Evolutionary conservation across 2,113 vertebrate species (phyloP).

Genomic region (Ranitomeya variabilis): DNA sequence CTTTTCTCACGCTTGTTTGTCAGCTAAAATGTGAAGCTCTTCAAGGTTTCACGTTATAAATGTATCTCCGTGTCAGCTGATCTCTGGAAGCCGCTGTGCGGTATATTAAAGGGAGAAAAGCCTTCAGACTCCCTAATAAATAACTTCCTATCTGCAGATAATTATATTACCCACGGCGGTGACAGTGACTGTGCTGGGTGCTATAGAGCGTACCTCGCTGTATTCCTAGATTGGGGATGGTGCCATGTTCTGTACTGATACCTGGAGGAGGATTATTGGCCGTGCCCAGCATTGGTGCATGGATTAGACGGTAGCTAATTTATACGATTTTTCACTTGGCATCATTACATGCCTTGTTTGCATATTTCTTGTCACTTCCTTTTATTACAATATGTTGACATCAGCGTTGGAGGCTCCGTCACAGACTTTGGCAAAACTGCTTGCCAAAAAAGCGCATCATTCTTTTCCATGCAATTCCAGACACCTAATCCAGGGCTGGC

Average conservation of each 20-base stretch:
- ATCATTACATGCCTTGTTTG: too few species aligned
- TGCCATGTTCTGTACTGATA: background rate
- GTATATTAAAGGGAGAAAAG: background rate
- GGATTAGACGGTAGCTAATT: too few species aligned
- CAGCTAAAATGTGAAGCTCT: background rate
- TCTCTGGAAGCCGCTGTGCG: background rate
- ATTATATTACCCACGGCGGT: too few species aligned
- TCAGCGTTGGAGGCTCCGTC: too few species aligned
- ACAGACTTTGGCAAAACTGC: too few species aligned
- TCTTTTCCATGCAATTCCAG: too few species aligned
- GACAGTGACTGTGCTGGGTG: background rate
- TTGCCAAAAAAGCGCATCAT: too few species aligned
- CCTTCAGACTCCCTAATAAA: background rate
- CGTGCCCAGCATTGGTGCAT: too few species aligned
- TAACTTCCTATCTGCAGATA: background rate
- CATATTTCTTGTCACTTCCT: too few species aligned
- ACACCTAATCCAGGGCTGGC: too few species aligned
- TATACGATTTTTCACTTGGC: too few species aligned
- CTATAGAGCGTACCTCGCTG: background rate
- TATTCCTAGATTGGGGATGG: background rate
- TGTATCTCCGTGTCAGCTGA: background rate
- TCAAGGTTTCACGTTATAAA: slow-evolving; percentile 4
- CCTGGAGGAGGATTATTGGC: background rate
- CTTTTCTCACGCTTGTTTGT: slow-evolving; percentile 25
- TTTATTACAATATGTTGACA: too few species aligned